phyloP scores from a whole-genome alignment of 1,140 invertebrate species.

The Scaptomyza hsui region DNA sequence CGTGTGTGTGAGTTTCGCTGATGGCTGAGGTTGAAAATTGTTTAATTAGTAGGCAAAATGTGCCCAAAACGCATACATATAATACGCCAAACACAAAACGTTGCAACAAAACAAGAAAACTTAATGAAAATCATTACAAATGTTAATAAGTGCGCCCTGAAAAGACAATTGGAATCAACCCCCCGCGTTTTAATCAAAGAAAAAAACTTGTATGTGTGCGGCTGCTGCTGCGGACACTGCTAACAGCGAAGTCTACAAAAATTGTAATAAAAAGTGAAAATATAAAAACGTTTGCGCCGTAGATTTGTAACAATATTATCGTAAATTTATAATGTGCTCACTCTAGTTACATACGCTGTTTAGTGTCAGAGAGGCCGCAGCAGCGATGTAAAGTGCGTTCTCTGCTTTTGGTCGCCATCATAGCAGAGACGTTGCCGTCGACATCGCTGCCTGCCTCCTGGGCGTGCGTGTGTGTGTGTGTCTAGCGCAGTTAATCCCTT shows the following conservation, averaged over 20 bases:
- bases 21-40: constrained; percentile 64
- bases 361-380: constrained; percentile 8
- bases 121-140: constrained; percentile 31
- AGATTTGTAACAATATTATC: constrained; percentile 12
- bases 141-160: constrained; percentile 35
- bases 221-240: constrained; percentile 34
- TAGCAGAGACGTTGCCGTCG: constrained; percentile 47
- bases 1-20: constrained; percentile 59
- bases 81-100: constrained; percentile 27
- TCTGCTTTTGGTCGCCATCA: constrained; percentile 76
- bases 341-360: constrained; percentile 37
- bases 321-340: constrained; percentile 23
- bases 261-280: constrained; percentile 69
- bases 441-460: constrained; percentile 38
- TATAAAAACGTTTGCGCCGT: constrained; percentile 9
- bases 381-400: constrained; percentile 74
- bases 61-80: constrained; percentile 42
- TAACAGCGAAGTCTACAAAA: constrained; percentile 56
- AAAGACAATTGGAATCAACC: constrained; percentile 66
- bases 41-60: constrained; percentile 74
- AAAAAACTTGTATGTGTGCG: constrained; percentile 72
- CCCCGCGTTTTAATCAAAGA: constrained; percentile 70
- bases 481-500: constrained; percentile 46
- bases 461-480: constrained; percentile 23
- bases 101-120: constrained; percentile 19